Conservation (phyloP, 2,113 vertebrate species). For the Colaptes auratus region DNA sequence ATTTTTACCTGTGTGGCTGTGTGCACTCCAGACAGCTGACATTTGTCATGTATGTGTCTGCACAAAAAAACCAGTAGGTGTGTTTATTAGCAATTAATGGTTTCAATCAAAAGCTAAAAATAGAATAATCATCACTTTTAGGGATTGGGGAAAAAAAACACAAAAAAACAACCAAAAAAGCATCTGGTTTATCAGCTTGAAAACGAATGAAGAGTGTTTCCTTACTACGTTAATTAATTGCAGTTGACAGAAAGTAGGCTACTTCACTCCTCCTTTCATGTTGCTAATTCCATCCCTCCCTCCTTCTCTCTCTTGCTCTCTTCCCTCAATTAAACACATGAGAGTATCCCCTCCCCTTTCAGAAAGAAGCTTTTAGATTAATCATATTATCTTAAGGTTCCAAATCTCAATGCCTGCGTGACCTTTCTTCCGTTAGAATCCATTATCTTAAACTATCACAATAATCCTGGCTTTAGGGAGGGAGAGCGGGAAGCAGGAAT, state of each 20-base stretch:
- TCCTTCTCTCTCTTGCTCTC: constrained; percentile 49
- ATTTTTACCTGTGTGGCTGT: not conserved
- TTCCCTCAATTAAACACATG: constrained; percentile 91
- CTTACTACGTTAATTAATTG: constrained; percentile 75
- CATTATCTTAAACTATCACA: constrained; percentile 99
- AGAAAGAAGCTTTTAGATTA: constrained; percentile 99
- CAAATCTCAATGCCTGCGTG: constrained; percentile 94
- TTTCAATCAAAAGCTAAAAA: constrained; percentile 32
- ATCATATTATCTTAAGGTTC: constrained; percentile 99
- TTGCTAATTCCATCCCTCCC: constrained; percentile 64
- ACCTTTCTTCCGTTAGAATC: constrained; percentile 99
- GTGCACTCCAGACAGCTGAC: not conserved
- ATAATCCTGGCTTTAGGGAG: constrained; percentile 99
- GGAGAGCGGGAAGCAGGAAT: constrained; percentile 93
- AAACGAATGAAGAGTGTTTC: constrained; percentile 63
- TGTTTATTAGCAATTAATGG: constrained; percentile 21
- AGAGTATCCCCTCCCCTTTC: constrained; percentile 89
- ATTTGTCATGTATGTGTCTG: not conserved
- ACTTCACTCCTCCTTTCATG: constrained; percentile 60
- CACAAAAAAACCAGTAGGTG: constrained; percentile 3
- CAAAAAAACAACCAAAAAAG: not conserved
- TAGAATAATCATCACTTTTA: constrained; percentile 46
- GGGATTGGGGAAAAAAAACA: not conserved
- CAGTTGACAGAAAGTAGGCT: constrained; percentile 78
- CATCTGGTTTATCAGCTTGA: constrained; percentile 43